Evolutionary conservation across 2,113 vertebrate genomes (phyloP).

Genomic region (Microtus oregoni): DNA sequence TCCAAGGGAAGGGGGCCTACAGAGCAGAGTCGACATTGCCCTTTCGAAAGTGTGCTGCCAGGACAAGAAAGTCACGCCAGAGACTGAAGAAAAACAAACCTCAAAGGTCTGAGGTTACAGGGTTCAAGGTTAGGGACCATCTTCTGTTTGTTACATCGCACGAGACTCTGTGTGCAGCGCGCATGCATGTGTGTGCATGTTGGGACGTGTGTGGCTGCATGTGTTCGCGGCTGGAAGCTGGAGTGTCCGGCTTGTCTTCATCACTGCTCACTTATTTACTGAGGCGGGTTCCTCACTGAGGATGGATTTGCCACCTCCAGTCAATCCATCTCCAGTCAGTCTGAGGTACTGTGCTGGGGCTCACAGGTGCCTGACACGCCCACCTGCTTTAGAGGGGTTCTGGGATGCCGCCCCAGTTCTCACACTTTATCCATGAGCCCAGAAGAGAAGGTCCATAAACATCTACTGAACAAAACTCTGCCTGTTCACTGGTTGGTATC

Average conservation of each 20-base stretch:
- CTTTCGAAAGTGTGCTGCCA: not conserved
- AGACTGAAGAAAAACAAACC: slow-evolving; percentile 31
- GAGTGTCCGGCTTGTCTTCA: too few relatives aligned
- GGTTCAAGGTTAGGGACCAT: slow-evolving; percentile 48
- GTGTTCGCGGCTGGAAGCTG: too few relatives aligned
- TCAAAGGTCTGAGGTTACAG: slow-evolving; percentile 52
- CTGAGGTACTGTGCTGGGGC: not conserved
- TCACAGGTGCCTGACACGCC: too few relatives aligned
- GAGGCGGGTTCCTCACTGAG: not conserved
- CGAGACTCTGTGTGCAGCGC: not conserved
- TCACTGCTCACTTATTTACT: not conserved
- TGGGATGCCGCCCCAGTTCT: not conserved
- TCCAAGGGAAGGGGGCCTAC: not conserved
- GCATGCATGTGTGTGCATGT: too few relatives aligned
- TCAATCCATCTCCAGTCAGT: not conserved
- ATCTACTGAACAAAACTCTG: slow-evolving; percentile 67
- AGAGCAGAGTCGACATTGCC: not conserved
- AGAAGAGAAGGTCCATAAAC: slow-evolving; percentile 68
- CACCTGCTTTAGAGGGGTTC: not conserved
- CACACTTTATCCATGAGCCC: not conserved
- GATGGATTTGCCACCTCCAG: not conserved
- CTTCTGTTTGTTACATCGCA: not conserved
- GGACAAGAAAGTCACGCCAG: not conserved
- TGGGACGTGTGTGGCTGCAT: not conserved
- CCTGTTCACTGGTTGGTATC: slow-evolving; percentile 63